Percentiles rank a stretch among this genome's conserved stretches.
Conservation (phyloP, 2,113 vertebrate species). For the Oplegnathus fasciatus region DNA sequence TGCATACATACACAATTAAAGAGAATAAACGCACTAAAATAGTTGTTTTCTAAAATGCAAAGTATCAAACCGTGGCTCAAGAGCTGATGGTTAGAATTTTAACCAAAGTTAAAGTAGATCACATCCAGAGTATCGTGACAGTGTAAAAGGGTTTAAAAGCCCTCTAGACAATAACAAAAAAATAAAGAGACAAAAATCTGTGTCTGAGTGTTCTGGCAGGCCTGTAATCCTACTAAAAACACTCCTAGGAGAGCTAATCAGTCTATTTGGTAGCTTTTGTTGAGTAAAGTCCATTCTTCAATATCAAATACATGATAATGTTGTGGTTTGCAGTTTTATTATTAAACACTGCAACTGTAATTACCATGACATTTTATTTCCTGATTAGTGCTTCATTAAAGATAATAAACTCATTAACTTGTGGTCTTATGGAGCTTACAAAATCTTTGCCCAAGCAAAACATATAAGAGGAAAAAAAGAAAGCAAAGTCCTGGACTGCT, state of each 20-base stretch:
- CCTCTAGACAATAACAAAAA: constrained; percentile 13
- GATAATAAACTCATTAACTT: constrained; percentile 57
- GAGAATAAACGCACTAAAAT: neutral
- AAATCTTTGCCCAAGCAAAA: constrained; percentile 39
- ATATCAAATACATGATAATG: constrained; percentile 21
- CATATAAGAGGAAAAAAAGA: neutral
- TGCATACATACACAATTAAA: neutral
- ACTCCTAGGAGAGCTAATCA: constrained; percentile 19
- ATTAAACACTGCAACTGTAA: constrained; percentile 20
- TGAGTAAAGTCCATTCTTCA: neutral
- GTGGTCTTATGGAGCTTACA: constrained; percentile 5
- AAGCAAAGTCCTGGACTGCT: constrained; percentile 24
- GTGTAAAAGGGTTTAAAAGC: constrained; percentile 23
- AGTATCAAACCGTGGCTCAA: neutral
- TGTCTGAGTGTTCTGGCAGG: constrained; percentile 13
- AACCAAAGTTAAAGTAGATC: constrained; percentile 29
- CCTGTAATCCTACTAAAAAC: constrained; percentile 36
- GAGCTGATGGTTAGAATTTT: constrained; percentile 1
- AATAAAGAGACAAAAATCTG: constrained; percentile 11
- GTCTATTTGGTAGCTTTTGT: constrained; percentile 17
- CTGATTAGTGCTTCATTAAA: constrained; percentile 38
- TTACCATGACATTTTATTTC: constrained; percentile 35
- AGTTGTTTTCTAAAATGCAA: neutral
- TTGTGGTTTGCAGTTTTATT: constrained; percentile 11
- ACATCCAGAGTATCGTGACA: constrained; percentile 29